phyloP scores from a whole-genome alignment of 1,140 invertebrate species.

The Trachymyrmex septentrionalis region DNA sequence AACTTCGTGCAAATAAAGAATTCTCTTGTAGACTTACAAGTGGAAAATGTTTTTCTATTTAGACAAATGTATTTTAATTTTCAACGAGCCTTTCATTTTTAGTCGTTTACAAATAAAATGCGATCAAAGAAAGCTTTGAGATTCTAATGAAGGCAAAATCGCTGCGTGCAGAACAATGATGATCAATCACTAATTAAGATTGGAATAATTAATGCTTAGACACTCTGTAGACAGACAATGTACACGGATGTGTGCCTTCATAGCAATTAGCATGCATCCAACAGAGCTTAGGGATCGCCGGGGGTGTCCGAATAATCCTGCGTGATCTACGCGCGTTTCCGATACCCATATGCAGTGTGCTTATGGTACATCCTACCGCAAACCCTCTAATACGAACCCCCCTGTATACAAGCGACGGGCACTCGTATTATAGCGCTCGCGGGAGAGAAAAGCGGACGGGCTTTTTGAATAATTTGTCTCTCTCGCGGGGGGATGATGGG shows the following conservation, averaged over 20 bases:
- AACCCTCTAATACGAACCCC: conserved; percentile 48
- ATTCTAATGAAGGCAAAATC: background rate
- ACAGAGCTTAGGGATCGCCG: conserved; percentile 72
- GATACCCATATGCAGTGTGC: conserved; percentile 75
- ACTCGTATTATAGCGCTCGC: conserved; percentile 47
- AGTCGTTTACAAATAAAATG: background rate
- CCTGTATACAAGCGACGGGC: conserved; percentile 48
- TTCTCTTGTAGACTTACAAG: background rate
- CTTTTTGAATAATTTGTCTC: conserved; percentile 75
- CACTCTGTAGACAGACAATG: conserved; percentile 37
- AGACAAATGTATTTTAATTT: background rate
- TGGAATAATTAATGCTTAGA: conserved; percentile 1
- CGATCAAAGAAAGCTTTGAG: background rate
- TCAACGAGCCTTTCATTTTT: background rate
- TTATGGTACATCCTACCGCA: conserved; percentile 67
- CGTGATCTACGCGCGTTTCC: conserved; percentile 78
- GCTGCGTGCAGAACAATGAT: background rate
- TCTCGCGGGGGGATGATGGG: background rate
- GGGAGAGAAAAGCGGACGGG: conserved; percentile 39
- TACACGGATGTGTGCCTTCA: conserved; percentile 66
- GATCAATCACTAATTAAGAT: conserved; percentile 15
- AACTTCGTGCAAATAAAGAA: background rate
- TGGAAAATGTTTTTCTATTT: background rate
- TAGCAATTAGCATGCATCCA: conserved; percentile 80
- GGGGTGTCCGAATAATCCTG: conserved; percentile 76